Evolutionary conservation across 1,140 invertebrate genomes (phyloP).

Genomic region (Episyrphus balteatus): DNA sequence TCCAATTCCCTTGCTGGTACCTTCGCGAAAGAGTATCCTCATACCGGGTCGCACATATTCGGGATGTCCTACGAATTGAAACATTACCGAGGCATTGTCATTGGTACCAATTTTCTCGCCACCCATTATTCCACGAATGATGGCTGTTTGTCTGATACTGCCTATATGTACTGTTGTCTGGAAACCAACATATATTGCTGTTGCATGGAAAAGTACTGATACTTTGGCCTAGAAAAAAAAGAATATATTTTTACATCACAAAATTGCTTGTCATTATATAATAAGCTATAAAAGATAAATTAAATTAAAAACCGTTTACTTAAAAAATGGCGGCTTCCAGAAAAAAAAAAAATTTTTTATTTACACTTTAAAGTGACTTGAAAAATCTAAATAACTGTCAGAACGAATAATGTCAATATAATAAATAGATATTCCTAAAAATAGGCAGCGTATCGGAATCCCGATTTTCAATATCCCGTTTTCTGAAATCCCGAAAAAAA

Average conservation of each 20-base stretch:
- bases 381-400: no score
- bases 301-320: no score
- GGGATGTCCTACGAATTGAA: constrained; percentile 79
- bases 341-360: no score
- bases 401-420: no score
- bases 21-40: constrained; percentile 78
- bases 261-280: background rate
- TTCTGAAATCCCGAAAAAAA: no score
- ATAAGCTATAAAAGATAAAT: no score
- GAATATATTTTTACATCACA: constrained; percentile 3
- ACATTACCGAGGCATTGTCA: constrained; percentile 74
- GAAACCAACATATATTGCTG: constrained; percentile 73
- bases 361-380: no score
- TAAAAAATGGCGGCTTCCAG: no score
- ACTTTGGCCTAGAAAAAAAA: constrained; percentile 63
- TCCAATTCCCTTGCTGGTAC: constrained; percentile 80
- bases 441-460: no score
- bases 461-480: no score
- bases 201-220: constrained; percentile 66
- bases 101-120: constrained; percentile 51
- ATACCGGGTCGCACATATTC: constrained; percentile 86
- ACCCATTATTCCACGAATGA: constrained; percentile 51
- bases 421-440: no score
- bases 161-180: constrained; percentile 92
- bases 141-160: constrained; percentile 87